Base-by-base conservation (phyloP, 2,797 vertebrate genomes). In the Manis javanica region DNA sequence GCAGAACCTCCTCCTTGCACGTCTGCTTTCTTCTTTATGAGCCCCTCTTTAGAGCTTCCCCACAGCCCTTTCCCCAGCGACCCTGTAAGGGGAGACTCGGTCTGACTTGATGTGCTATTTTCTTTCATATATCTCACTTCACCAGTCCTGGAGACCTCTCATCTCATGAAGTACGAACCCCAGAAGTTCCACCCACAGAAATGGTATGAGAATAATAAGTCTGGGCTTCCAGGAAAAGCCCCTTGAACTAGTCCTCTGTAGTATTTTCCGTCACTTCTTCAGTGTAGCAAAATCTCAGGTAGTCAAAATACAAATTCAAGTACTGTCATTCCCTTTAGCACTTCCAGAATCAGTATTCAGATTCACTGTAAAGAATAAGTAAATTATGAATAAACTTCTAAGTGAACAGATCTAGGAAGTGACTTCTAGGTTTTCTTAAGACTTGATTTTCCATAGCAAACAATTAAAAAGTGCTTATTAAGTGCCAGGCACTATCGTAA, bases 211-310 rank as follows among this genome's bases (percentile, higher is more conserved):
- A 66, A 63, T 26, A 61, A 37, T 57, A 4, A 34, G 10, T 53
- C n/a, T 4, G 13, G 5, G 78, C 11, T 15, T 7, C 12, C 37
- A 4, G 55, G 13, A 53, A 75, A 46, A 37, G 39, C 51, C 69
- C 29, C 15, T n/a, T 5, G 31, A 7, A 21, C 15, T n/a, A 7
- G 26, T n/a, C 24, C 14, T 15, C 29, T 31, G 18, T 10, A 46
- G 2, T 4, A 0, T 37, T 49, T 16, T 13, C 29, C 21, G 8
- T 9, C 23, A 49, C 14, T 5, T 2, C 3, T 13, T 31, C 31
- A 46, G 11, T 46, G 46, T 10, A 46, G 11, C 46, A 46, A 46
- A 1, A 7, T 42, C 49, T 68, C 12, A 26, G 11, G 14, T 24
- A 14, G 3, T 79, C 46, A 59, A 49, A 66, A 53, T 21, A 66